Percentiles rank a stretch among this genome's conserved stretches.
Evolutionary conservation across 2,113 vertebrate species (phyloP).

Genomic region (Microtus oregoni): DNA sequence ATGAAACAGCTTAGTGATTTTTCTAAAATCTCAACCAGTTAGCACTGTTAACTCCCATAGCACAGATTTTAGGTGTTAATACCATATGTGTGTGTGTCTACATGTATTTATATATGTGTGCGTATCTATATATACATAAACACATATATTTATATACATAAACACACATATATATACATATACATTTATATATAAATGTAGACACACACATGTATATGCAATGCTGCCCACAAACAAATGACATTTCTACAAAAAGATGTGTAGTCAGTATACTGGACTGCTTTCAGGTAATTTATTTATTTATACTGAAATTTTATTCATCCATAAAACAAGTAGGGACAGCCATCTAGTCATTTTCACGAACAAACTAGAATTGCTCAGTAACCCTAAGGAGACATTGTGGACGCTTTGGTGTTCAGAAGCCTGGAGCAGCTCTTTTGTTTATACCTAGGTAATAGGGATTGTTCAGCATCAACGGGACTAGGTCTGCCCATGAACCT

Average conservation of each 20-base stretch:
- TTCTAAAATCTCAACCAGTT: neutral
- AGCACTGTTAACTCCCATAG: neutral
- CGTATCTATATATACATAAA: neutral
- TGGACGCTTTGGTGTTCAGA: neutral
- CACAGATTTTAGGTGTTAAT: neutral
- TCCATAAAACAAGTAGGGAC: neutral
- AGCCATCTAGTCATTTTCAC: slow-evolving; percentile 27
- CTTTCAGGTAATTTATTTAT: neutral
- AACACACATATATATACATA: neutral
- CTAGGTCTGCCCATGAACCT: slow-evolving; percentile 11
- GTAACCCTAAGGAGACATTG: neutral
- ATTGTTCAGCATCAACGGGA: neutral
- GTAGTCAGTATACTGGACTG: neutral
- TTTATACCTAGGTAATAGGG: neutral
- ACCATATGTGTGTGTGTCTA: no score
- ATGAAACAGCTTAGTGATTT: slow-evolving; percentile 35
- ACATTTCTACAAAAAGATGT: neutral
- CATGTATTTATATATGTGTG: no score
- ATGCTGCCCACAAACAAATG: neutral
- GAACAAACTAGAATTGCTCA: slow-evolving; percentile 44
- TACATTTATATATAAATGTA: no score
- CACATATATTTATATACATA: neutral
- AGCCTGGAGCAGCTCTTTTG: neutral
- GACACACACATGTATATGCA: neutral
- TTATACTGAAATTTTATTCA: slow-evolving; percentile 31